Percentiles rank a stretch among this genome's conserved stretches.
These are phyloP conservation scores for Ficedula albicollis DNA, from an alignment of 2,797 vertebrate species.

Conservation along the genomic window DNA sequence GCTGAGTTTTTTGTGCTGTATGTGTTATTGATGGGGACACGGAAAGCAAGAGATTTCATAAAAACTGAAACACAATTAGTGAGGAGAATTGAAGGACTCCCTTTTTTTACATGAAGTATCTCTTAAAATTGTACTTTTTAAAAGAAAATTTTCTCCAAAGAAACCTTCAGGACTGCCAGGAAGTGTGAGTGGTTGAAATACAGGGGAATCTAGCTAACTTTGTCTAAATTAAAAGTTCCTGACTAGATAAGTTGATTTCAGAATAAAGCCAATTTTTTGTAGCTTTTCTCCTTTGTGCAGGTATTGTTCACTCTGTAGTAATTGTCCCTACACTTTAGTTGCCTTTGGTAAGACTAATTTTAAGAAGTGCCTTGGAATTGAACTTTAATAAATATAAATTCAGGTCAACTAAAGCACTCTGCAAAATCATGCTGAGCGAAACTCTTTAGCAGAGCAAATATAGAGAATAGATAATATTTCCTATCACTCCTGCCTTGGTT, in stretches of 20 bases:
- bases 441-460: not conserved
- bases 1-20: not conserved
- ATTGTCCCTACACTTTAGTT: not conserved
- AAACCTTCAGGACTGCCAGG: fast-evolving
- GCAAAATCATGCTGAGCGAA: not conserved
- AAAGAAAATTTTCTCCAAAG: not conserved
- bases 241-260: not conserved
- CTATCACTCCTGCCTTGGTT: not conserved
- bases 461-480: not conserved
- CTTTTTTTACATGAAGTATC: not conserved
- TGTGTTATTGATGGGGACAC: not conserved
- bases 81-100: fast-evolving
- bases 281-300: not conserved
- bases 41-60: not conserved
- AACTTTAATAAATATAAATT: not conserved
- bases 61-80: not conserved
- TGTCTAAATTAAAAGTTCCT: not conserved
- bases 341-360: not conserved
- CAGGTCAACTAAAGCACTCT: not conserved
- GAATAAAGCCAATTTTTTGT: not conserved
- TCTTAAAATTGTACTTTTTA: not conserved
- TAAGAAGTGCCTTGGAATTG: not conserved
- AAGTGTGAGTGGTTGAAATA: not conserved
- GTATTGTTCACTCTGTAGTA: not conserved
- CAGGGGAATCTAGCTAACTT: not conserved